A percentile compares a stretch with the other conserved stretches of the same genome.
These are phyloP conservation scores for Littorina saxatilis DNA, from an alignment of 1,140 invertebrate species.

Conservation along the genomic window DNA sequence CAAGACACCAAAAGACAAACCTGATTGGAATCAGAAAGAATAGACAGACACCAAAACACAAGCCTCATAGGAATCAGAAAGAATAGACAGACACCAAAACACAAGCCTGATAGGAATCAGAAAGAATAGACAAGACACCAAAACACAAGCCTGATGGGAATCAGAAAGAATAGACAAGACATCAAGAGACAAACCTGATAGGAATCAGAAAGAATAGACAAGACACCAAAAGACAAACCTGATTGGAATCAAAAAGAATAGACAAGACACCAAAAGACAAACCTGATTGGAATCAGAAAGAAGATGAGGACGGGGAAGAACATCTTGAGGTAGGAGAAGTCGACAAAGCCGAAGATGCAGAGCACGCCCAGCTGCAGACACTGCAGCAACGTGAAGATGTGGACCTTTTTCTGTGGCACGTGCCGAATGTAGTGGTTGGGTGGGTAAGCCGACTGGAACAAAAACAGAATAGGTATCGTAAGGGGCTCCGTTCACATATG, in stretches of 20 bases:
- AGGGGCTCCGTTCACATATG: too few relatives aligned
- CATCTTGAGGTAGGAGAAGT: constrained; percentile 81
- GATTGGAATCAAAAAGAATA: constrained; percentile 81
- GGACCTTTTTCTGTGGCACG: constrained; percentile 83
- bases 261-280: constrained; percentile 42
- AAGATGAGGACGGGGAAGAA: constrained; percentile 83
- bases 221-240: constrained; percentile 74
- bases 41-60: constrained; percentile 28
- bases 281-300: constrained; percentile 81
- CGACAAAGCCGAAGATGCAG: constrained; percentile 81
- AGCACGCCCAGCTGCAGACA: constrained; percentile 80
- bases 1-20: constrained; percentile 68
- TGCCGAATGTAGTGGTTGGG: constrained; percentile 83
- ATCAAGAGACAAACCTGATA: constrained; percentile 76
- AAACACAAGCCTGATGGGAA: constrained; percentile 79
- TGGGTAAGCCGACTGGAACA: constrained; percentile 81
- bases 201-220: constrained; percentile 80
- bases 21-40: constrained; percentile 81
- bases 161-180: constrained; percentile 77
- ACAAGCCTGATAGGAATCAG: constrained; percentile 81
- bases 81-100: constrained; percentile 63
- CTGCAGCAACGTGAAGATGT: constrained; percentile 81
- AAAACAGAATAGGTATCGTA: constrained; percentile 25
- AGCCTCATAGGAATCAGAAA: constrained; percentile 81
- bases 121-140: constrained; percentile 72